Conservation (phyloP, 2,888 invertebrate genomes). For the Raillietiella orientalis region DNA sequence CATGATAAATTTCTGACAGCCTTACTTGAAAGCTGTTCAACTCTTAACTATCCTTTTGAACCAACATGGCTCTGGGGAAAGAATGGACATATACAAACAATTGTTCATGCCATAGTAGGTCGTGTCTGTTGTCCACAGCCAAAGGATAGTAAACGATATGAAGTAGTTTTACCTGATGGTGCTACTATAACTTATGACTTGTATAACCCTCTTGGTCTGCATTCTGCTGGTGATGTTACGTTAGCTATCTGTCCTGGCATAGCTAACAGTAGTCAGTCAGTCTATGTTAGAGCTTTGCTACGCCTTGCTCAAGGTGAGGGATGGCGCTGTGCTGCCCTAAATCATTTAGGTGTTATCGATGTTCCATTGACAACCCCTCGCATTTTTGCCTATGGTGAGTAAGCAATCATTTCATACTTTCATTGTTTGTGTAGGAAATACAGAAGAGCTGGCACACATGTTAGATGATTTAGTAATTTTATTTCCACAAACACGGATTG, state of each 20-base stretch:
- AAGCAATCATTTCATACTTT: too few species aligned
- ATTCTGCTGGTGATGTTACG: slow-evolving; percentile 42
- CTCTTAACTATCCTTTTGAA: too few species aligned
- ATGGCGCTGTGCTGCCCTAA: slow-evolving; percentile 65
- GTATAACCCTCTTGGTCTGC: slow-evolving; percentile 38
- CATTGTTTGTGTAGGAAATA: slow-evolving; percentile 29
- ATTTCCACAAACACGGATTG: slow-evolving; percentile 38
- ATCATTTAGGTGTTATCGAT: slow-evolving; percentile 68
- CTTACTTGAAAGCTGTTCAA: too few species aligned
- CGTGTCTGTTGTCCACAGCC: slow-evolving; percentile 65
- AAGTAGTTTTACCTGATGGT: slow-evolving; percentile 38
- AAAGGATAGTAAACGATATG: slow-evolving; percentile 37
- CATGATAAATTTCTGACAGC: too few species aligned
- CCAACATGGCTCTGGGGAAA: slow-evolving; percentile 79
- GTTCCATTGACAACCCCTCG: slow-evolving; percentile 55
- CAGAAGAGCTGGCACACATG: slow-evolving; percentile 60
- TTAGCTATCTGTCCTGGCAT: slow-evolving; percentile 70
- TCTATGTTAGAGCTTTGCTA: slow-evolving; percentile 73
- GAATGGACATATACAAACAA: slow-evolving; percentile 78
- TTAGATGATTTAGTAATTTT: slow-evolving; percentile 31
- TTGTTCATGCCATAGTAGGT: slow-evolving; percentile 35
- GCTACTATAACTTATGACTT: slow-evolving; percentile 73
- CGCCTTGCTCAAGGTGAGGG: slow-evolving; percentile 70
- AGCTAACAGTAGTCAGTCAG: slow-evolving; percentile 74
- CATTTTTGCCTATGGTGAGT: slow-evolving; percentile 67